These are phyloP conservation scores for Nothocercus julius DNA, from an alignment of 2,113 vertebrate genomes.

Conservation along the genomic window DNA sequence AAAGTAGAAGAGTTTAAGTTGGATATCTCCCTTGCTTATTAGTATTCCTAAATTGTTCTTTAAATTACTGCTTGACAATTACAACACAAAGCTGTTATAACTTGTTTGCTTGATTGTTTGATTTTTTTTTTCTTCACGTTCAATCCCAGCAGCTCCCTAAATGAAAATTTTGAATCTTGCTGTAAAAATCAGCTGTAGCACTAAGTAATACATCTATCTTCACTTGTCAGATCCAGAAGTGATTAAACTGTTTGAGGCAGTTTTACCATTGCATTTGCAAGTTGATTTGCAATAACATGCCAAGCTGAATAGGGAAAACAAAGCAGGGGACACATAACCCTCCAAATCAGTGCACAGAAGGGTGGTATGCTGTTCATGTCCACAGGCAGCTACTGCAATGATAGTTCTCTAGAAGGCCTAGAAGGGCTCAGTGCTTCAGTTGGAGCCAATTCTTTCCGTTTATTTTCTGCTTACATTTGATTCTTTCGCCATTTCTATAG, in stretches of 20 bases:
- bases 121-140: not conserved
- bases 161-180: not conserved
- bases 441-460: not conserved
- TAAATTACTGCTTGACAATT: not conserved
- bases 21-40: not conserved
- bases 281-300: not conserved
- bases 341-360: constrained; percentile 22
- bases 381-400: not conserved
- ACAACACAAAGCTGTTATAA: not conserved
- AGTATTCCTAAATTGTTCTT: not conserved
- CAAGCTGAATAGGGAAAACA: not conserved
- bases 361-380: not conserved
- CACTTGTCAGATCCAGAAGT: not conserved
- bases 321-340: not conserved
- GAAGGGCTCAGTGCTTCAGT: not conserved
- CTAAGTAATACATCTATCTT: not conserved
- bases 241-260: not conserved
- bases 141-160: not conserved
- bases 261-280: not conserved
- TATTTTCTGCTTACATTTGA: not conserved
- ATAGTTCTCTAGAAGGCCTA: not conserved
- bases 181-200: not conserved
- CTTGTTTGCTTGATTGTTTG: no score
- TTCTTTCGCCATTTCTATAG: not conserved
- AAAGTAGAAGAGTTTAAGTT: not conserved